Percentiles rank a stretch among this genome's conserved stretches.
Conservation (phyloP, 2,888 invertebrate genomes). For the Drosophila eohydei region DNA sequence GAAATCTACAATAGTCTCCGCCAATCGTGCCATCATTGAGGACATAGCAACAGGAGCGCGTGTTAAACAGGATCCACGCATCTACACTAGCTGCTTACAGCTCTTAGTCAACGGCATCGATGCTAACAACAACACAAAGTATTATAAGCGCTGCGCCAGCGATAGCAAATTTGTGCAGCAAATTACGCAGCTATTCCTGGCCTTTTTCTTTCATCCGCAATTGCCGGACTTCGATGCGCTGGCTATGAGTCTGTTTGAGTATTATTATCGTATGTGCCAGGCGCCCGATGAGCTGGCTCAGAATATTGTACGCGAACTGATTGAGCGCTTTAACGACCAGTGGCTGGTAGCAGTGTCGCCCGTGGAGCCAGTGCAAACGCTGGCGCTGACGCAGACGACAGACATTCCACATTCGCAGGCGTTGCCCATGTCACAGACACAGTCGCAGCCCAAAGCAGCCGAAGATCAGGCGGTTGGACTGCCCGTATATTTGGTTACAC, state of each 20-base stretch:
- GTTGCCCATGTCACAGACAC: slow-evolving; percentile 50
- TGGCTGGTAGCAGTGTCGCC: slow-evolving; percentile 69
- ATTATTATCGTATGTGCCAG: slow-evolving; percentile 87
- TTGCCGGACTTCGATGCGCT: slow-evolving; percentile 86
- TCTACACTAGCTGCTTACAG: slow-evolving; percentile 81
- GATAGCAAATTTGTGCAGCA: slow-evolving; percentile 78
- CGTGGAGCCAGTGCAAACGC: slow-evolving; percentile 15
- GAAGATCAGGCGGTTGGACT: slow-evolving; percentile 36
- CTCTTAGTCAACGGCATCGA: slow-evolving; percentile 83
- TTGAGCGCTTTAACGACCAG: slow-evolving; percentile 85
- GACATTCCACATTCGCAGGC: slow-evolving; percentile 78
- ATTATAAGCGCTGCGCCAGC: slow-evolving; percentile 81
- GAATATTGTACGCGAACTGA: slow-evolving; percentile 86
- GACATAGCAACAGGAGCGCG: slow-evolving; percentile 88
- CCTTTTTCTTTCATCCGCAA: slow-evolving; percentile 85
- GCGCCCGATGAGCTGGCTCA: slow-evolving; percentile 86
- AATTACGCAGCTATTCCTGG: slow-evolving; percentile 85
- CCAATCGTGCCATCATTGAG: slow-evolving; percentile 91
- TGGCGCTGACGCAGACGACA: slow-evolving; percentile 33
- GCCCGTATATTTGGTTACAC: slow-evolving; percentile 85
- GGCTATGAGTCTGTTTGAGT: slow-evolving; percentile 86
- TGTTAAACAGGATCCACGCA: slow-evolving; percentile 81
- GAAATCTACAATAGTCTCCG: slow-evolving; percentile 87
- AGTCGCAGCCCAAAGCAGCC: slow-evolving; percentile 1
- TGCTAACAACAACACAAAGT: slow-evolving; percentile 78